Evolutionary conservation across 2,888 invertebrate species (phyloP), one percentile per base, ranked within the genome.

Genomic region (Epinotia demarniana): DNA sequence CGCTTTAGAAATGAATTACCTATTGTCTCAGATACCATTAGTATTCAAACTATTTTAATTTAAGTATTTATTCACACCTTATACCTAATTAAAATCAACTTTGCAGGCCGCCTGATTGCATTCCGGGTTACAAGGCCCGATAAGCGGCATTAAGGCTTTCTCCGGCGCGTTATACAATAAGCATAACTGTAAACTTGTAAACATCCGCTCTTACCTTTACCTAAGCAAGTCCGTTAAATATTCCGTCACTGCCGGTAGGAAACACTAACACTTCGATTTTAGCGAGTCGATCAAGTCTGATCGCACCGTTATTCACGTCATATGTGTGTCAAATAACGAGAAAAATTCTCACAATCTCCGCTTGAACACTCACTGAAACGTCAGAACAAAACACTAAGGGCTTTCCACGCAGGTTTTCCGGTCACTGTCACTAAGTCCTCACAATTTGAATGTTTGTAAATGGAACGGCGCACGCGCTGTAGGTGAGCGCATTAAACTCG

Each of bases 161-260:
- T 84, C 85, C 79, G 62, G 79, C 83, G 86, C 86, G 88, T 93
- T 92, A 92, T 88, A 92, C 93, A 93, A 93, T 90, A 91, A 87
- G 85, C 86, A 86, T 93, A 93, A 92, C 93, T 91, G 93, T 93
- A 91, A 91, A 92, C 87, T 93, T 91, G 93, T 93, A 91, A 91
- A 92, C 87, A 91, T 91, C 88, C 90, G 89, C 85, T 87, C 92
- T 93, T 93, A 94, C 93, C 93, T 93, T 83, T 85, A 86, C 89
- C 91, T 88, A 89, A 90, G 88, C 90, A 92, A 93, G 89, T 93
- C 93, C 93, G 93, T 92, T 92, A 91, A 94, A 75, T 90, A 92
- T 92, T 92, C 92, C 90, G 88, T 89, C 87, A 92, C 89, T 86
- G 88, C 86, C 89, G 87, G 87, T 86, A 88, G 90, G 84, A 89